These are phyloP conservation scores for Fistularia commersonii DNA, from an alignment of 2,797 vertebrate genomes.

Conservation along the genomic window DNA sequence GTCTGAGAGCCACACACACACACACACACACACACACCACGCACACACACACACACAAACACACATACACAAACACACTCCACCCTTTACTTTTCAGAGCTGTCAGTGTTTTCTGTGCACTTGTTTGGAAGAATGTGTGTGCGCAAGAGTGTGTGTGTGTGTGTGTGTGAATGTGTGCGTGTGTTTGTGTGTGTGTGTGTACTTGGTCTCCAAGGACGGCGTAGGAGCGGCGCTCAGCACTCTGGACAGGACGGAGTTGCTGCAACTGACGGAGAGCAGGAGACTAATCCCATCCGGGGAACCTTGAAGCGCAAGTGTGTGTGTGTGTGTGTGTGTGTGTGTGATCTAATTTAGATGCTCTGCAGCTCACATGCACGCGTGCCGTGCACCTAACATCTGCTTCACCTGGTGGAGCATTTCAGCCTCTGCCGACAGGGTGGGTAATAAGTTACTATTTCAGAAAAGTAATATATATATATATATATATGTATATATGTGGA, in stretches of 20 bases:
- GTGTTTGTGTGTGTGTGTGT: slow-evolving; percentile 10
- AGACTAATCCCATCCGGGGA: slow-evolving; percentile 44
- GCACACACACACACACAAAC: slow-evolving; percentile 19
- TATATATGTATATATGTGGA: slow-evolving; percentile 21
- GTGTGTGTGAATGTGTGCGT: slow-evolving; percentile 19
- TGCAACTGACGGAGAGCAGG: slow-evolving; percentile 35
- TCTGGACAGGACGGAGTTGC: slow-evolving; percentile 27
- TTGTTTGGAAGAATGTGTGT: slow-evolving; percentile 22
- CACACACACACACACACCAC: slow-evolving; percentile 4
- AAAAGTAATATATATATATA: background rate
- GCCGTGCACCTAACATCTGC: too few species aligned
- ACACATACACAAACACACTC: background rate
- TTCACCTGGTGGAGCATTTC: too few species aligned
- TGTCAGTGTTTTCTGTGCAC: slow-evolving; percentile 27
- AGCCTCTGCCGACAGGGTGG: too few species aligned
- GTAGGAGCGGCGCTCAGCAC: slow-evolving; percentile 40
- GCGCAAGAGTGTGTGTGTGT: slow-evolving; percentile 13
- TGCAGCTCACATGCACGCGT: too few species aligned
- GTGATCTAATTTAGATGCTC: too few species aligned
- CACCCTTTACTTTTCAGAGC: background rate
- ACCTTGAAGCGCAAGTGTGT: slow-evolving; percentile 9
- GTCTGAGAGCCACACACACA: background rate
- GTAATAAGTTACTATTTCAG: too few species aligned
- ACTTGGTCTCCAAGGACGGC: slow-evolving; percentile 18
- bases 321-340: too few species aligned